Base-by-base conservation (phyloP, 2,113 vertebrate genomes). In the Pterocles burchelli region DNA sequence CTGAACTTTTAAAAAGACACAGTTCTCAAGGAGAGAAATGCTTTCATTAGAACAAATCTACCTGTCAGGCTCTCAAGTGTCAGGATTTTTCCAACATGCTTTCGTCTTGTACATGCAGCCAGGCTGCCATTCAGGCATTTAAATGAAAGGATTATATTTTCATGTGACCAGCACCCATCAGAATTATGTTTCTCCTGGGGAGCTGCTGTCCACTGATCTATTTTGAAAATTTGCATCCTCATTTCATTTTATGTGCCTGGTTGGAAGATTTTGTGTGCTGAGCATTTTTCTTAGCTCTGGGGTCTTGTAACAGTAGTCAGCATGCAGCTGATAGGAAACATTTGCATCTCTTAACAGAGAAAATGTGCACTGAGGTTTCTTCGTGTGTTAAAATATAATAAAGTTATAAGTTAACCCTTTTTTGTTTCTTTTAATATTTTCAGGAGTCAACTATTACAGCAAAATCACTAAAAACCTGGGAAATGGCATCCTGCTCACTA, bases 401-500 rank as follows among this genome's bases (percentile, higher is more conserved):
- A 85, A 89, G n/a, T 52, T 72, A 71, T 46, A 81, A 58, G 10
- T 68, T 92, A 90, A 54, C 31, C 4, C 24, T 43, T 91, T 77
- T 57, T 70, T 59, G 3, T 78, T 66, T 49, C 46, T 52, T 84
- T 52, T 77, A 77, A 15, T 26, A 57, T 72, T 74, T 96, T 92
- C 80, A 98, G 98, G 97, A 93, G 92, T 98, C 17, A 95, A 93
- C 82, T 99, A 98, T 94, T 99, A 98, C 81, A 98, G 98, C 94
- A 98, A 98, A 96, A 97, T 98, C 49, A 98, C 98, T 48, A 83
- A 98, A 46, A 97, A 98, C n/a, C 93, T 98, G 57, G 90, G 85
- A 86, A 97, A 97, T 79, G 62, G 36, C 10, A 90, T 99, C 7
- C 96, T 62, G 2, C 98, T 98, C 9, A 0, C 90, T 98, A 41